A percentile compares a stretch with the other conserved stretches of the same genome.
These are phyloP conservation scores for Gymnobelideus leadbeateri DNA, from an alignment of 2,113 vertebrate genomes.

Conservation along the genomic window DNA sequence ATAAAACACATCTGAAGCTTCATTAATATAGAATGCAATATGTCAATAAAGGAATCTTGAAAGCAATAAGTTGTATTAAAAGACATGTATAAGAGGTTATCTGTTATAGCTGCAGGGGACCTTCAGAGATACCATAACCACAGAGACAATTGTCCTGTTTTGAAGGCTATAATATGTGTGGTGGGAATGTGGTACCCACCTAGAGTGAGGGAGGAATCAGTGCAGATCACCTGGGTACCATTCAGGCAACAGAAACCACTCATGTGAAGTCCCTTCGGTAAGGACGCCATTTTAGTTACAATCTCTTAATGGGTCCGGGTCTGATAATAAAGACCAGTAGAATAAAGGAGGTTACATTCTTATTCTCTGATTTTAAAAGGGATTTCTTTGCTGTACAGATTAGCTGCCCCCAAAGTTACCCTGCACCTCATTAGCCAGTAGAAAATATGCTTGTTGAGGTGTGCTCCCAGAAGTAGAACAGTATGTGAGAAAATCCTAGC, in stretches of 20 bases:
- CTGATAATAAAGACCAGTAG: not conserved
- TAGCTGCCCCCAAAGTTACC: not conserved
- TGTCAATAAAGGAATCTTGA: not conserved
- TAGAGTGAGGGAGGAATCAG: too few relatives aligned
- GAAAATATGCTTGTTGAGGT: not conserved
- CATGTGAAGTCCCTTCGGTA: too few relatives aligned
- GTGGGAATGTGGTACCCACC: accelerated
- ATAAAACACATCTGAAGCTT: not conserved
- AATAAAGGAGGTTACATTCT: not conserved
- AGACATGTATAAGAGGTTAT: not conserved
- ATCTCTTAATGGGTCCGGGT: not conserved
- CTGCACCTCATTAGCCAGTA: not conserved
- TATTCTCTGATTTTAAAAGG: not conserved
- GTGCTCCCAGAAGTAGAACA: not conserved
- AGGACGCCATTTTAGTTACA: not conserved
- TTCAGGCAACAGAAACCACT: not conserved
- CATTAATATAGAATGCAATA: not conserved
- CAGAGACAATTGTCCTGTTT: not conserved
- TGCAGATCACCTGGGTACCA: accelerated
- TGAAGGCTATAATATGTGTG: not conserved
- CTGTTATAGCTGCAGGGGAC: not conserved
- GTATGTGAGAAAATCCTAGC: not conserved
- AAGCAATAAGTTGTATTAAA: not conserved
- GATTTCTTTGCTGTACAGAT: not conserved
- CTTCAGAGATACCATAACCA: not conserved